Conservation (phyloP, 92 coral and sea anemone species). For the Hydrozoanthus gracilis region DNA sequence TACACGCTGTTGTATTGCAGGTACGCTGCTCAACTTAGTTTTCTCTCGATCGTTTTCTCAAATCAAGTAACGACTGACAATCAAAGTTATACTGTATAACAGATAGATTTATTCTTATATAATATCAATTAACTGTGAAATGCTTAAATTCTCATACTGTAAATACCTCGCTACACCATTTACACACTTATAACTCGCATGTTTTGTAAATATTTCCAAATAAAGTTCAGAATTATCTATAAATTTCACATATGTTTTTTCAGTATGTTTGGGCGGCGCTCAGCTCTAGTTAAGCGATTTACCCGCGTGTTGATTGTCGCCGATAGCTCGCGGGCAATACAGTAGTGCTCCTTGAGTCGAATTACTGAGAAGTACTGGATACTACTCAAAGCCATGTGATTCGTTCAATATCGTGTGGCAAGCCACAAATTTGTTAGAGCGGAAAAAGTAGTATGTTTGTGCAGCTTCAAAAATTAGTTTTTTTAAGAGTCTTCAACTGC, state of each 20-base stretch:
- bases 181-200: background rate
- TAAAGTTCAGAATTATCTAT: constrained; percentile 30
- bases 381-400: too few relatives aligned
- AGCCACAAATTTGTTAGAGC: too few relatives aligned
- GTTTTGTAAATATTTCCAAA: constrained; percentile 29
- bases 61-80: background rate
- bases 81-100: constrained; percentile 1
- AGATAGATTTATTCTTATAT: constrained; percentile 20
- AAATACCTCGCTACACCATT: background rate
- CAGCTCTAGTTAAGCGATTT: background rate
- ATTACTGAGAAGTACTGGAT: too few relatives aligned
- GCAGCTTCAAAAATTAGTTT: too few relatives aligned
- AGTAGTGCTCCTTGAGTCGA: too few relatives aligned
- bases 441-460: too few relatives aligned
- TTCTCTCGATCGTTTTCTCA: background rate
- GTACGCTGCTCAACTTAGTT: background rate
- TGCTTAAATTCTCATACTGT: constrained; percentile 1
- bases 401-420: too few relatives aligned
- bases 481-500: too few relatives aligned
- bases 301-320: background rate
- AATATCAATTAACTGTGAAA: background rate
- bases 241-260: background rate
- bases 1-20: too few relatives aligned
- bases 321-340: background rate
- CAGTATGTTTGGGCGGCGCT: background rate